phyloP scores from a whole-genome alignment of 2,888 invertebrate genomes.

The Euproctis similis region DNA sequence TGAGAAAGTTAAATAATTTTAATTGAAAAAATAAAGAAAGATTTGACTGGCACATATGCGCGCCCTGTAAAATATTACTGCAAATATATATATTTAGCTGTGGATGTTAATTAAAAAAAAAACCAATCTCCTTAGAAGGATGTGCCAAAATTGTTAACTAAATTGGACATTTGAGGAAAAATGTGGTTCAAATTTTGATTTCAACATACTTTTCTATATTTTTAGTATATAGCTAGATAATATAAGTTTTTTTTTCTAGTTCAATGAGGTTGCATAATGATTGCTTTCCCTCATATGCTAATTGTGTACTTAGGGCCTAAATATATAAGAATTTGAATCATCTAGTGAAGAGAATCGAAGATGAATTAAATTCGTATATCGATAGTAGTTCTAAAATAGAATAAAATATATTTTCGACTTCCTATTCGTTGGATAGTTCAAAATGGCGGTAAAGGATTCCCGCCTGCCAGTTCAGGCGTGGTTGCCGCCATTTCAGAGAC shows the following conservation, averaged over 20 bases:
- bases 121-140: no score
- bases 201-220: no score
- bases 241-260: slow-evolving; percentile 34
- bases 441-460: slow-evolving; percentile 24
- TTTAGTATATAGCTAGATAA: slow-evolving; percentile 36
- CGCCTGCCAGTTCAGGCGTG: slow-evolving; percentile 20
- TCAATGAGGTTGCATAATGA: slow-evolving; percentile 31
- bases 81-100: no score
- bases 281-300: slow-evolving; percentile 42
- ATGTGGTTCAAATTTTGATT: no score
- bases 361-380: slow-evolving; percentile 47
- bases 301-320: slow-evolving; percentile 65
- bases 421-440: slow-evolving; percentile 40
- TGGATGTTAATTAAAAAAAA: no score
- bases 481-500: slow-evolving; percentile 41
- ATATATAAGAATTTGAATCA: slow-evolving; percentile 38
- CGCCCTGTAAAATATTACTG: no score
- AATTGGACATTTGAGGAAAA: no score
- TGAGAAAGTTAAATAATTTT: no score
- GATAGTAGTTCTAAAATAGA: slow-evolving; percentile 45
- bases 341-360: slow-evolving; percentile 37
- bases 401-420: slow-evolving; percentile 57
- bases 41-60: no score
- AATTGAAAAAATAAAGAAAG: no score
- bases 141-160: no score